Base-by-base conservation (phyloP, 1,140 invertebrate species). In the Orchestia grillus region DNA sequence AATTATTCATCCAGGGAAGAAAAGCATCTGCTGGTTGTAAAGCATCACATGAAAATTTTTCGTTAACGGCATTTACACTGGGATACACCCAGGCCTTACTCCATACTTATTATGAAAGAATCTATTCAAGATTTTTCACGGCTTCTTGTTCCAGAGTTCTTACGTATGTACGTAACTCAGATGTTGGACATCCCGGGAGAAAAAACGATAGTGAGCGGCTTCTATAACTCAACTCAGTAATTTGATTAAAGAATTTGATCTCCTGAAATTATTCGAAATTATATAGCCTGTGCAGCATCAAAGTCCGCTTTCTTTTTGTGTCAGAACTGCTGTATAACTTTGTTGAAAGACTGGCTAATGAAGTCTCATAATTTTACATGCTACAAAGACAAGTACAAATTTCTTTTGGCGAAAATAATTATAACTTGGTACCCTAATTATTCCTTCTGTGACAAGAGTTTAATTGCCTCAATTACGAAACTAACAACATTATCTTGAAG, bases 401-500 rank as follows among this genome's bases (percentile, higher is more conserved):
- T 94, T 94, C 44, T 94, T 94, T 47, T 40, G 43, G 92, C 11
- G 88, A 94, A 94, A 94, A 94, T 45, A 94, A 94, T 94, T 94
- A 94, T 94, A 94, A 94, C 92, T 94, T 94, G 44, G 92, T 6
- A 15, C 92, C 44, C 92, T 94, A 94, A 94, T 94, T 94, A 94
- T 94, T 94, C 92, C 92, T 94, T 45, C 92, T 45, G 92, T 94
- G 92, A 94, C 92, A 94, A 45, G 92, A 94, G 92, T 94, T 94
- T 94, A 94, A 94, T 94, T 94, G 92, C 92, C 92, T 94, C 92
- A 91, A 91, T 91, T 91, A 91, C 88, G 43, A 94, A 94, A 94
- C 43, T 94, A 94, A 94, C 92, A 94, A 94, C 92, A 94, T 94
- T 94, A 94, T 94, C 92, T 94, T 44, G 92, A 94, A 94, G 92